These are phyloP conservation scores for Cyrtonyx montezumae DNA, from an alignment of 2,113 vertebrate genomes.

Conservation along the genomic window DNA sequence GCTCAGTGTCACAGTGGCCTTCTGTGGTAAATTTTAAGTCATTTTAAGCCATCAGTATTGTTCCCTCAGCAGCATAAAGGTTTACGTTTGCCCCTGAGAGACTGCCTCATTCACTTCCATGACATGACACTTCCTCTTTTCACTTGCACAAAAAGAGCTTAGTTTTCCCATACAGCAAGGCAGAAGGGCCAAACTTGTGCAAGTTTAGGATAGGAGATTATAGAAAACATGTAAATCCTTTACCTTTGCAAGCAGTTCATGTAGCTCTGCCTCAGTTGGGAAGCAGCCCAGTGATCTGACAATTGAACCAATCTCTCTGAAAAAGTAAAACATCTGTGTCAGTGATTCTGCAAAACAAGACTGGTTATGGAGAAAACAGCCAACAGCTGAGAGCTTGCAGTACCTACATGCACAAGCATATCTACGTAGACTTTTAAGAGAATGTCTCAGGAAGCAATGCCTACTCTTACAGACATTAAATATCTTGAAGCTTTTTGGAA, in stretches of 20 bases:
- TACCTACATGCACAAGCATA: background rate
- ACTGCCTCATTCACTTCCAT: background rate
- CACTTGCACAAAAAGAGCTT: background rate
- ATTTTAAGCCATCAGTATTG: background rate
- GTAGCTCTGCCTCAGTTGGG: conserved; percentile 88
- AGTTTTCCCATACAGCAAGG: background rate
- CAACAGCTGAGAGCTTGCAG: background rate
- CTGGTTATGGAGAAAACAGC: background rate
- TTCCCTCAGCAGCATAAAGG: background rate
- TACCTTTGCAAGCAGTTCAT: conserved; percentile 87
- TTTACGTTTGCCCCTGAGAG: background rate
- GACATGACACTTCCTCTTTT: background rate
- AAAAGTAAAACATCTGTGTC: background rate
- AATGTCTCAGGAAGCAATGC: background rate
- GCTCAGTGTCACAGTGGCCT: background rate
- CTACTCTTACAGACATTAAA: background rate
- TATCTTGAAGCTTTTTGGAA: background rate
- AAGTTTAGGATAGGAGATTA: background rate
- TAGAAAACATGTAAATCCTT: background rate
- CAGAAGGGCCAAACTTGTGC: background rate
- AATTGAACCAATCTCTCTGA: conserved; percentile 91
- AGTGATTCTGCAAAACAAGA: background rate
- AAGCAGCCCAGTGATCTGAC: conserved; percentile 91
- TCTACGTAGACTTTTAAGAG: background rate
- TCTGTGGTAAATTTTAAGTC: background rate